Evolutionary conservation across 1,140 invertebrate genomes (phyloP), one percentile per base, ranked within the genome.

Genomic region (Meloidogyne chitwoodi): DNA sequence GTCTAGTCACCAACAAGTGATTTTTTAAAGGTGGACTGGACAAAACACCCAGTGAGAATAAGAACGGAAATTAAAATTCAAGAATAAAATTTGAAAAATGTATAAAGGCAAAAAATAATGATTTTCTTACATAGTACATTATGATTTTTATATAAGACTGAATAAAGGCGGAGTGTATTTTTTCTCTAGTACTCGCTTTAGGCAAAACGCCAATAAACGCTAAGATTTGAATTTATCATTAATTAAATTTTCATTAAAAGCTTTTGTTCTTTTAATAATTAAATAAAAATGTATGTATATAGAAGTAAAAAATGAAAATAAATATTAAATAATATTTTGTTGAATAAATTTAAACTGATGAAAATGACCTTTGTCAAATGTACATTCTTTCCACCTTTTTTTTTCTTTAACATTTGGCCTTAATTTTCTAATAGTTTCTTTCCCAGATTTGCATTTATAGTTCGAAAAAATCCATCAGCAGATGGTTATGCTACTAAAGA

Each of bases 1-100:
- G 71, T 73, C 71, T 73, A 73, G 71, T 73, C 71, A 73, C 71
- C 71, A 64, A 61, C 56, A 41, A 56, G 29, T 22, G 14, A 14
- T 14, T 24, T 73, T n/a, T 61, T 26, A 38, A 48, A 63, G 71
- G 71, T 73, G 71, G 71, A 73, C 71, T 26, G 26, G 71, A 73
- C 48, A n/a, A 31, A 73, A 73, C 38, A 73, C 71, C 71, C 71
- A 73, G 71, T 73, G 71, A 61, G 56, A 19, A 61, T 19, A 41
- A 61, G 48, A 56, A 56, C 48, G 19, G 48, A 56, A 56, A 56
- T 6, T 8, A 56, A 56, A 56, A n/a, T 6, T 56, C 10, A 56
- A n/a, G 16, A 56, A 56, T 19, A 56, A 19, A n/a, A 3, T 19
- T 22, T 56, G 4, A 44, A 56, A 56, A 56, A 56, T 56, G n/a